These are phyloP conservation scores for Meleagris gallopavo DNA, from an alignment of 2,113 vertebrate species.

Conservation along the genomic window DNA sequence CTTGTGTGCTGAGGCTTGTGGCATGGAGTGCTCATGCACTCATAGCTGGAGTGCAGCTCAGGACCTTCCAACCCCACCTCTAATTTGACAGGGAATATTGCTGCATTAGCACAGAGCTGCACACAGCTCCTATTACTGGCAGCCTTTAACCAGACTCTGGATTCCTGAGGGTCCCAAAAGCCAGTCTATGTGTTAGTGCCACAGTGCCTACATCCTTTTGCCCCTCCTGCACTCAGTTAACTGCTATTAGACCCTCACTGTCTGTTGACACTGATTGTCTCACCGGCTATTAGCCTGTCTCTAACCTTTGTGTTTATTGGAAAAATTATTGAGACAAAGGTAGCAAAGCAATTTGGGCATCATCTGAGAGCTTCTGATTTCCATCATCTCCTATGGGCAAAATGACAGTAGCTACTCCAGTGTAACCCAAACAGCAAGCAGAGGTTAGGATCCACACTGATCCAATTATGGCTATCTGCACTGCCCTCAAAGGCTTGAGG, in stretches of 20 bases:
- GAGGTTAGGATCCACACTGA: neutral
- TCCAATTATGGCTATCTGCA: neutral
- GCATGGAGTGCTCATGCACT: neutral
- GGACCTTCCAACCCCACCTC: accelerated
- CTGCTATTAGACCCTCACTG: neutral
- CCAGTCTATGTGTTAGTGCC: neutral
- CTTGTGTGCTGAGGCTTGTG: accelerated
- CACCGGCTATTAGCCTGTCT: constrained; percentile 28
- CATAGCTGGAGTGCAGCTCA: neutral
- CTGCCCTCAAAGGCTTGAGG: constrained; percentile 2
- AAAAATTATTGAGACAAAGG: constrained; percentile 28
- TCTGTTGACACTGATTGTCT: neutral
- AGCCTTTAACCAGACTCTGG: neutral
- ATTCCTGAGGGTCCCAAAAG: neutral
- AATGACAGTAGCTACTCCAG: neutral
- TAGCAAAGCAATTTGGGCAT: neutral
- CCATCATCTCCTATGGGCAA: neutral
- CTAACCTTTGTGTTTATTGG: constrained; percentile 29
- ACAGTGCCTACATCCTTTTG: neutral
- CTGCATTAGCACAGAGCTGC: neutral
- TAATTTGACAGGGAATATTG: neutral
- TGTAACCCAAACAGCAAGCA: neutral
- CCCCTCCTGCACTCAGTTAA: constrained; percentile 2
- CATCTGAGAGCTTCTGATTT: constrained; percentile 10
- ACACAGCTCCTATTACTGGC: neutral